These are phyloP conservation scores for Trematocara variabile DNA, from an alignment of 2,113 vertebrate species.

Conservation along the genomic window DNA sequence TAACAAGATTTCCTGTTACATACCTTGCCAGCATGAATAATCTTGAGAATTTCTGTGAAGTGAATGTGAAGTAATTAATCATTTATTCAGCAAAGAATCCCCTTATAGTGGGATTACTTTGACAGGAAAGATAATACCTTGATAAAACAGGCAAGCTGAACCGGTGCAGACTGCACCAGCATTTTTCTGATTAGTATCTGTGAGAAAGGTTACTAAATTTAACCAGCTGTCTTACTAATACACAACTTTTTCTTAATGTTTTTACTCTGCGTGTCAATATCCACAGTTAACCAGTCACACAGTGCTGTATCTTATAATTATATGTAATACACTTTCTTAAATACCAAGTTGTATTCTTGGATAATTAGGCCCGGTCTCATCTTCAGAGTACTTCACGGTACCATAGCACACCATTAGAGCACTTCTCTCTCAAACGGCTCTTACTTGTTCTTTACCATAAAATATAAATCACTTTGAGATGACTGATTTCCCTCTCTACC, in stretches of 20 bases:
- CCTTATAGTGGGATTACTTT: background rate
- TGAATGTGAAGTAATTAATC: background rate
- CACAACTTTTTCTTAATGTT: background rate
- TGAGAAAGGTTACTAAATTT: background rate
- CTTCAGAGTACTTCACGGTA: background rate
- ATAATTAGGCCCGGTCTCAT: background rate
- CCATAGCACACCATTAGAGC: background rate
- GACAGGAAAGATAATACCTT: background rate
- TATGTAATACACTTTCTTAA: background rate
- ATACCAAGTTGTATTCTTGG: background rate
- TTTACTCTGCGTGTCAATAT: background rate
- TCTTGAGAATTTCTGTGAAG: background rate
- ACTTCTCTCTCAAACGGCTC: background rate
- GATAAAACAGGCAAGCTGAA: background rate
- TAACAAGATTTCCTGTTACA: background rate
- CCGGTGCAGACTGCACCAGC: background rate
- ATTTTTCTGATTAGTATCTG: background rate
- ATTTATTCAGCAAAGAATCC: background rate
- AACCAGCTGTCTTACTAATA: background rate
- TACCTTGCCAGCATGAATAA: background rate
- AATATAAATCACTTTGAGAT: background rate
- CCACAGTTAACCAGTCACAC: background rate
- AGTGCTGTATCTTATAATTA: background rate
- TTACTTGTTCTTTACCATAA: background rate
- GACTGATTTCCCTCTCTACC: background rate